Evolutionary conservation across 2,797 vertebrate genomes (phyloP), one percentile per base, ranked within the genome.

Genomic region (Pipistrellus pipistrellus): DNA sequence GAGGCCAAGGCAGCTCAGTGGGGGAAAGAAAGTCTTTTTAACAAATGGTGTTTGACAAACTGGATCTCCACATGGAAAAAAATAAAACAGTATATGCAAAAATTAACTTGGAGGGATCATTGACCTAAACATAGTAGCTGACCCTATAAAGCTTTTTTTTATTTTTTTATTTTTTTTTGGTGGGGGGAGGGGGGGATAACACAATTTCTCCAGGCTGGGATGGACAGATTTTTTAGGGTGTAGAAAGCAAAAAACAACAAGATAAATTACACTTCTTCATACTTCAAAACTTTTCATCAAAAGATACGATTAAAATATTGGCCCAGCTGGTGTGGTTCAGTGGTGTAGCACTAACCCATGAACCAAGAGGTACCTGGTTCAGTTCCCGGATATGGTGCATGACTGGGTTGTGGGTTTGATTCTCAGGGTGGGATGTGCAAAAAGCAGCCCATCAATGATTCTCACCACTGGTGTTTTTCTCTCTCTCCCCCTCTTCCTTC

Each of bases 251-350:
- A 66, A 38, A 38, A 23, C n/a, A 35, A 68, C 66, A 71, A 25
- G 21, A 76, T 8, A 86, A 80, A 57, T n/a, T 68, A 75, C 35
- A 66, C 21, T 41, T 80, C 46, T 80, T 94, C 46, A 76, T 51
- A 73, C 44, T 46, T 90, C 27, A 51, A 89, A 85, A 86, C 27
- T 77, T 83, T 23, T 75, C 27, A 91, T 88, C 51, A 87, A 71
- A 85, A 82, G 23, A 76, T 23, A 55, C 25, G 38, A 20, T 30
- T 57, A 48, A 83, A 76, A 80, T 23, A 41, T 0, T 41, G 21
- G 57, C 57, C 25, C 11, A 6, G 30, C 62, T 3, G 0, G 62
- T 64, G 30, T 64, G 62, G 14, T 30, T 64, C 62, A 64, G 62
- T 17, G 6, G 30, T 64, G 14, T 13, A n/a, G 30, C 62, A n/a